Evolutionary conservation across 2,888 invertebrate species (phyloP).

Genomic region (Leucophenga montana): DNA sequence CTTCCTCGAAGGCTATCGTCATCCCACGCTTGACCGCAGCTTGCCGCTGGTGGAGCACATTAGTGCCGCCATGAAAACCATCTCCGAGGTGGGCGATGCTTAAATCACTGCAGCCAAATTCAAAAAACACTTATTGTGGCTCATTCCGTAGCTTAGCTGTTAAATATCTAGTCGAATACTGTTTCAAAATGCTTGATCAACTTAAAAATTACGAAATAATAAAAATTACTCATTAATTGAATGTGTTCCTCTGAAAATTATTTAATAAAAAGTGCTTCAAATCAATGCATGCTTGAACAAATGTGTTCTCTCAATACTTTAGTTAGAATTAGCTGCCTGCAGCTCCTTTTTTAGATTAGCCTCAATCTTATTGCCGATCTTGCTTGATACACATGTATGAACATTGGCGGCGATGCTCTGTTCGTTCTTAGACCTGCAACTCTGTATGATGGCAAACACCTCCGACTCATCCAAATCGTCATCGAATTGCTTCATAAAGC

Average conservation of each 20-base stretch:
- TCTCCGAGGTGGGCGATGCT: slow-evolving; percentile 61
- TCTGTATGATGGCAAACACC: slow-evolving; percentile 59
- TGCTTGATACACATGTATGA: slow-evolving; percentile 64
- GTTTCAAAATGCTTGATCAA: slow-evolving; percentile 41
- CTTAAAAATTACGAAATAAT: slow-evolving; percentile 1
- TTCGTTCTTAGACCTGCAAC: slow-evolving; percentile 66
- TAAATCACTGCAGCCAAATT: slow-evolving; percentile 32
- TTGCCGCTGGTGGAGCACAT: slow-evolving; percentile 74
- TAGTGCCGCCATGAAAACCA: slow-evolving; percentile 70
- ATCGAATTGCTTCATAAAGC: slow-evolving; percentile 68
- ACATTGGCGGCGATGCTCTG: slow-evolving; percentile 62
- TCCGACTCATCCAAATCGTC: slow-evolving; percentile 66
- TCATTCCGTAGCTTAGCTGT: slow-evolving; percentile 10
- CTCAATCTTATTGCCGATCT: slow-evolving; percentile 64
- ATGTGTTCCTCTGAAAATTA: background rate
- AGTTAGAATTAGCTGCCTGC: too few relatives aligned
- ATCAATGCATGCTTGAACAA: too few relatives aligned
- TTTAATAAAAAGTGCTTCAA: too few relatives aligned
- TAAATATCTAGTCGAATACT: slow-evolving; percentile 46
- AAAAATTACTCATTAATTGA: background rate
- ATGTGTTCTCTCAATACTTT: too few relatives aligned
- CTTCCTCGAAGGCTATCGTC: slow-evolving; percentile 86
- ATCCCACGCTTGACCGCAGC: slow-evolving; percentile 78
- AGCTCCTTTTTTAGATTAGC: slow-evolving; percentile 54
- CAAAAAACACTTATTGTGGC: background rate